These are phyloP conservation scores for Plectrocnemia conspersa DNA, from an alignment of 1,140 invertebrate species.

Conservation along the genomic window DNA sequence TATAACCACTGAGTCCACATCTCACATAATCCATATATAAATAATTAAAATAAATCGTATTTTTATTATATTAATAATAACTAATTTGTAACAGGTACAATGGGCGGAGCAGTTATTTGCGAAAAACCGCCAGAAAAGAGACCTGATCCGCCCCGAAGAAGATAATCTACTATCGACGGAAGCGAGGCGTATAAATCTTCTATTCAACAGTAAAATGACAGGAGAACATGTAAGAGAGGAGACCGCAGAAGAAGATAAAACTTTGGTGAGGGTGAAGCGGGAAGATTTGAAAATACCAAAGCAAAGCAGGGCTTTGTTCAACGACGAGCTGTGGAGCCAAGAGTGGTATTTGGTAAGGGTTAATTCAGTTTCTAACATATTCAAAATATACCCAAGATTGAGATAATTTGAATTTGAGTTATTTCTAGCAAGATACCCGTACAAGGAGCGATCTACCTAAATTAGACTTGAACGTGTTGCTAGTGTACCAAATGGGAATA, in stretches of 20 bases:
- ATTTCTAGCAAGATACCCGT: constrained; percentile 59
- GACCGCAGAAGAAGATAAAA: background rate
- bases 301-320: constrained; percentile 53
- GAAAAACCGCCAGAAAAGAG: constrained; percentile 58
- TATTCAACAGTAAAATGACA: constrained; percentile 9
- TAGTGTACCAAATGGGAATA: constrained; percentile 73
- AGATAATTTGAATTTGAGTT: background rate
- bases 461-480: constrained; percentile 70
- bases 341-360: constrained; percentile 87
- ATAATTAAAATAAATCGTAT: too few species aligned
- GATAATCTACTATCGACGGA: background rate
- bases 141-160: constrained; percentile 38
- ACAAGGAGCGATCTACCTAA: constrained; percentile 56
- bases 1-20: too few species aligned
- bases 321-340: constrained; percentile 80
- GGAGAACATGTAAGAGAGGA: background rate
- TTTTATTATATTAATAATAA: too few species aligned
- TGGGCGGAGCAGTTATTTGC: constrained; percentile 65
- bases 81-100: too few species aligned
- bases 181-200: background rate
- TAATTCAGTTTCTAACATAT: constrained; percentile 1
- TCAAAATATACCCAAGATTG: background rate
- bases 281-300: constrained; percentile 28
- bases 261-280: constrained; percentile 17
- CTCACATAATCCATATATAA: too few species aligned